Evolutionary conservation across 2,888 invertebrate species (phyloP), one percentile per base, ranked within the genome.

Genomic region (Ophion ventricosus): DNA sequence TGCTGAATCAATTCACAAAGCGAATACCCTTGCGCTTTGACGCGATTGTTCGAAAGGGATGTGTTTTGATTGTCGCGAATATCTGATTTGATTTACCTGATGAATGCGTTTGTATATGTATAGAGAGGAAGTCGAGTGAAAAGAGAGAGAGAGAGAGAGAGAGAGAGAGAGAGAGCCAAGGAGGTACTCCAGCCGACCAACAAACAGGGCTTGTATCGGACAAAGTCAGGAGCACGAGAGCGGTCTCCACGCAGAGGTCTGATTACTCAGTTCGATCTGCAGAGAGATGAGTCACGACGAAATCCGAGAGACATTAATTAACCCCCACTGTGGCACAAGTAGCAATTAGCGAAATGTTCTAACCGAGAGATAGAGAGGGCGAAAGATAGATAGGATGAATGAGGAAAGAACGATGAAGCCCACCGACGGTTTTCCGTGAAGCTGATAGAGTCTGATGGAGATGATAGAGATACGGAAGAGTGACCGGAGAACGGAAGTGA

Each of bases 301-400:
- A 72, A 85, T 85, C 72, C 77, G 64, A 79, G 76, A 82, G 84
- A 82, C 85, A 85, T 85, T 85, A 85, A 85, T 85, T 85, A 85
- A 83, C 80, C 84, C 80, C 43, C 75, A 73, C 82, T 70, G 73
- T 80, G 72, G 75, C 72, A 82, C 80, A 81, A 85, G 85, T 84
- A 82, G 84, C 84, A 84, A 85, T 85, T 85, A 87, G 85, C 73
- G 80, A 84, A 87, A 80, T 80, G 78, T 64, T 73, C 75, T 35
- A n/a, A 29, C 49, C 35, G 66, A 69, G n/a, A 40, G 72, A 57
- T 8, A 54, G 40, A 17, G 49, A 20, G 20, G n/a, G 56, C 64
- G 59, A 61, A 25, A 29, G 49, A 61, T 26, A 63, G 40, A 61
- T 59, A 49, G 29, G 56, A 56, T 20, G 64, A 29, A 56, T 64